Base-by-base conservation (phyloP, 2,888 invertebrate genomes). In the Hydrotaea diabolus region DNA sequence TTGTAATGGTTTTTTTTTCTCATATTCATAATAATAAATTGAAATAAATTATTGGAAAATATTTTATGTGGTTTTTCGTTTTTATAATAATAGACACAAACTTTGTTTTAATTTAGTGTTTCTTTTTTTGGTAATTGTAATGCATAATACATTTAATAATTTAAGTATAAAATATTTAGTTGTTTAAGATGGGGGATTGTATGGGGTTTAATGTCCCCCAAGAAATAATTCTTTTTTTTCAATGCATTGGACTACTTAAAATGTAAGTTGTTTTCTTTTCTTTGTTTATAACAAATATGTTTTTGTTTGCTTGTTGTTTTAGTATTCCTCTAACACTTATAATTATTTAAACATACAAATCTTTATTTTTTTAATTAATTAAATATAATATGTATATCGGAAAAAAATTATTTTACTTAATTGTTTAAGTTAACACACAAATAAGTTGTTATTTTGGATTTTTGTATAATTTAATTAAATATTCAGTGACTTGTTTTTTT, bases 221-320 rank as follows among this genome's bases (percentile, higher is more conserved):
- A 62, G 23, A 78, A 78, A 78, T 72, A 59, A 77, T 72, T 71
- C 23, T 19, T 66, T 0, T 66, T 69, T 43, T 19, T 57, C 66
- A 75, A 80, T 77, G 81, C 73, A 82, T 82, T 82, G 77, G 81
- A 77, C 81, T 82, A 82, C 81, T 82, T 83, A 83, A 83, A 82
- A 79, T 79, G 46, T 76, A 83, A 75, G 62, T 74, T 73, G 19
- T 74, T 77, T 77, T 69, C 39, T 69, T 46, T 69, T 43, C n/a
- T n/a, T 31, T 69, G 69, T 46, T 46, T 2, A 64, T 82, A 82
- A 79, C 79, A 79, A 83, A 76, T 83, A 79, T 76, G 75, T 43
- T 74, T 69, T 74, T 76, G 71, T 76, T 59, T 59, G 21, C 36
- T 17, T 57, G 7, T 21, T 23, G 5, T 39, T 66, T 69, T 43